Evolutionary conservation across 2,797 vertebrate genomes (phyloP).

Genomic region (Pelodytes ibericus): DNA sequence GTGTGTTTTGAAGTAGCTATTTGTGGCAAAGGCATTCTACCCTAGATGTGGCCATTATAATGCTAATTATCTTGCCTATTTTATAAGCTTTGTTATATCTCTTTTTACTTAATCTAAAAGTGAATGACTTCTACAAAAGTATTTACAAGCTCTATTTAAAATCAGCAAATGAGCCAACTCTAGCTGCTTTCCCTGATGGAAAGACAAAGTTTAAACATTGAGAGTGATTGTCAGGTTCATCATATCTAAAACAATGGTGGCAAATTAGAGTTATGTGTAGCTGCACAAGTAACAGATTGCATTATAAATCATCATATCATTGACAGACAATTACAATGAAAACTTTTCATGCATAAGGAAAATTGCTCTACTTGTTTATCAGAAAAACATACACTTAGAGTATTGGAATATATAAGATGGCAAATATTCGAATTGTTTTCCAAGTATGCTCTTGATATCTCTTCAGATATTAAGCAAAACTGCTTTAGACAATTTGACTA

Average conservation of each 20-base stretch:
- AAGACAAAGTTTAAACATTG: slow-evolving; percentile 68
- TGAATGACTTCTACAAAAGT: slow-evolving; percentile 26
- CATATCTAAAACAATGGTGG: slow-evolving; percentile 71
- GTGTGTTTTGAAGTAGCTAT: no score
- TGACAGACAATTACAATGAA: slow-evolving; percentile 77
- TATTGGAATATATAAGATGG: slow-evolving; percentile 34
- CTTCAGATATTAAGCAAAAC: slow-evolving; percentile 30
- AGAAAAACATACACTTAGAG: slow-evolving; percentile 60
- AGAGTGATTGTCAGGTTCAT: slow-evolving; percentile 70
- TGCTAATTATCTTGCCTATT: no score
- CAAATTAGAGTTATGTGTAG: slow-evolving; percentile 75
- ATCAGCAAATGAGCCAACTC: slow-evolving; percentile 57
- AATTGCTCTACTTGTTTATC: slow-evolving; percentile 66
- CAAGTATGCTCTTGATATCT: slow-evolving; percentile 48
- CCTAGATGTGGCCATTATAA: no score
- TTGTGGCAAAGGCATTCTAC: slow-evolving; percentile 3
- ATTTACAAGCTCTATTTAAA: slow-evolving; percentile 45
- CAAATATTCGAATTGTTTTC: slow-evolving; percentile 56
- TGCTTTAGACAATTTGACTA: slow-evolving; percentile 29
- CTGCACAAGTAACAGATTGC: slow-evolving; percentile 72
- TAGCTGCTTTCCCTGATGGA: slow-evolving; percentile 64
- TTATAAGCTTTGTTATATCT: neutral
- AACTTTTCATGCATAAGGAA: slow-evolving; percentile 73
- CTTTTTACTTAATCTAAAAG: no score
- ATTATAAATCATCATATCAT: slow-evolving; percentile 79